phyloP scores from a whole-genome alignment of 1,140 invertebrate species.

The Zaprionus ornatus region DNA sequence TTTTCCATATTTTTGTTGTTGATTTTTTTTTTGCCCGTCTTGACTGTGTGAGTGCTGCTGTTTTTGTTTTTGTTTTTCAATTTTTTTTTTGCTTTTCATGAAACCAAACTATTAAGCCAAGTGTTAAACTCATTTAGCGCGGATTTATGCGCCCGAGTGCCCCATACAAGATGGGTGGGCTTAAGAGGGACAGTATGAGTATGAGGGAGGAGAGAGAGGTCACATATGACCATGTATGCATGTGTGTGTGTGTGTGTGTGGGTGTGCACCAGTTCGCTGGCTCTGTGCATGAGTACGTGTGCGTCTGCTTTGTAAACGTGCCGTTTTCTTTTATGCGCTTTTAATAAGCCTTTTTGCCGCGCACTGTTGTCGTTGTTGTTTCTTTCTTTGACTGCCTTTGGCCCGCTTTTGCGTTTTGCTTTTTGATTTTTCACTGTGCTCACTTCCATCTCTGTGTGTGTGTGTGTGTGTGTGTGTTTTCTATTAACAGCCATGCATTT shows the following conservation, averaged over 20 bases:
- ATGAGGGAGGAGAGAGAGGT: background rate
- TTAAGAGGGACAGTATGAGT: background rate
- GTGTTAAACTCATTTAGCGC: conserved; percentile 82
- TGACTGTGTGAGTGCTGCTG: background rate
- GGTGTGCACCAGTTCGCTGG: conserved; percentile 20
- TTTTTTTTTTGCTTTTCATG: conserved; percentile 75
- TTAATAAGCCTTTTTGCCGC: conserved; percentile 79
- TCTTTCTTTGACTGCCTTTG: conserved; percentile 52
- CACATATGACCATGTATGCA: conserved; percentile 30
- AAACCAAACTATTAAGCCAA: conserved; percentile 82
- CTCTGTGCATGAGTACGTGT: conserved; percentile 24
- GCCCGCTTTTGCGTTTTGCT: conserved; percentile 15
- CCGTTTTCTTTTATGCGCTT: conserved; percentile 81
- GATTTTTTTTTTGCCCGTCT: conserved; percentile 13
- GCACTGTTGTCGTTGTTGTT: conserved; percentile 66
- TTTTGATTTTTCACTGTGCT: conserved; percentile 2
- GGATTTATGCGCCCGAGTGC: conserved; percentile 81
- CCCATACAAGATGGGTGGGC: conserved; percentile 38
- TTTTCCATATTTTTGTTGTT: conserved; percentile 43
- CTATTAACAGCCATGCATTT: conserved; percentile 70
- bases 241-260: conserved; percentile 12
- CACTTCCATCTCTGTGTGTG: background rate
- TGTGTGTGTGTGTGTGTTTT: conserved; percentile 22
- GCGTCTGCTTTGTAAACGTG: conserved; percentile 73
- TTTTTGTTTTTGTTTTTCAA: conserved; percentile 33